A percentile compares a stretch with the other conserved stretches of the same genome.
Evolutionary conservation across 2,113 vertebrate species (phyloP).

Genomic region (Diadophis punctatus): DNA sequence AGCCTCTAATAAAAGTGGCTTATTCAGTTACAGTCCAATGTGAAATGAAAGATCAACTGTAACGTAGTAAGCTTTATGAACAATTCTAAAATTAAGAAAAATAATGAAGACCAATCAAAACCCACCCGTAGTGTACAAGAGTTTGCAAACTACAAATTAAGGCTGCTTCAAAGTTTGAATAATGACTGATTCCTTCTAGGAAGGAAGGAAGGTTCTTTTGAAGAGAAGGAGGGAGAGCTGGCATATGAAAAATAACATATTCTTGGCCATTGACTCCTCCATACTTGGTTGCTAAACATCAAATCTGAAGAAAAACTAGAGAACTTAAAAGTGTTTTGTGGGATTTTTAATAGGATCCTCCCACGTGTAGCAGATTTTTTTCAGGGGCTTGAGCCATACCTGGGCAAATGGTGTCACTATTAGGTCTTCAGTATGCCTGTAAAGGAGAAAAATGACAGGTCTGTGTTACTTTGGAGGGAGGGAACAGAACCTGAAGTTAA

Average conservation of each 20-base stretch:
- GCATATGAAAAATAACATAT: background rate
- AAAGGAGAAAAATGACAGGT: slow-evolving; percentile 17
- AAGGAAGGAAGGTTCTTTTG: background rate
- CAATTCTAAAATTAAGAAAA: background rate
- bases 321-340: background rate
- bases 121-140: background rate
- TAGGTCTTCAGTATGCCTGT: slow-evolving; percentile 88
- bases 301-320: background rate
- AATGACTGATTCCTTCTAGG: background rate
- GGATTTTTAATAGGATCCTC: background rate
- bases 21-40: background rate
- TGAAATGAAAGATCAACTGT: background rate
- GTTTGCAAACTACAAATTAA: background rate
- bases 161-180: background rate
- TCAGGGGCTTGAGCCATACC: slow-evolving; percentile 64
- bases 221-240: background rate
- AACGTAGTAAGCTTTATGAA: background rate
- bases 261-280: background rate
- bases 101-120: background rate
- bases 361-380: background rate
- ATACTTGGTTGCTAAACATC: background rate
- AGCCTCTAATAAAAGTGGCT: background rate
- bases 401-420: slow-evolving; percentile 94
- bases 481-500: background rate
- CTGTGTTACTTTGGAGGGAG: background rate